phyloP scores from a whole-genome alignment of 1,140 invertebrate genomes.

The Potamilus streckersoni region DNA sequence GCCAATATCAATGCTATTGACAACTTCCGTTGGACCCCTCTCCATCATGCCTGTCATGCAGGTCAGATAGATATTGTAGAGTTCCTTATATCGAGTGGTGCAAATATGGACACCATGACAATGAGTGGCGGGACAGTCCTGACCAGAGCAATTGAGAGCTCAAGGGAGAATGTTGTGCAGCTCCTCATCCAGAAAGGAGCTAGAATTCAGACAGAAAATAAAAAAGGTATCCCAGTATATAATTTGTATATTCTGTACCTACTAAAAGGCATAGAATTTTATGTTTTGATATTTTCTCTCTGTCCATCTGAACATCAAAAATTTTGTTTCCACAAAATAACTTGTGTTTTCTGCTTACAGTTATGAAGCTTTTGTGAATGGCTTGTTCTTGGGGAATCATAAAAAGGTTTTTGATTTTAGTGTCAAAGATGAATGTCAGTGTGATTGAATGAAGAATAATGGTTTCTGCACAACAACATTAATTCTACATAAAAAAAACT shows the following conservation, averaged over 20 bases:
- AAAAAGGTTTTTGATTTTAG: no score
- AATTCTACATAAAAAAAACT: no score
- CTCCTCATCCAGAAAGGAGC: conserved; percentile 63
- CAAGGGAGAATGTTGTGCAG: conserved; percentile 61
- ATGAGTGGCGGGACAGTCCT: conserved; percentile 68
- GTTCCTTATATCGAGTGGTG: conserved; percentile 60
- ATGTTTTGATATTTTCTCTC: neutral
- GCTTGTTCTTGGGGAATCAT: no score
- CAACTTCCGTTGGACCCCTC: conserved; percentile 69
- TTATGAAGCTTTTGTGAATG: no score
- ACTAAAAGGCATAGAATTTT: neutral
- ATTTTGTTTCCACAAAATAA: no score
- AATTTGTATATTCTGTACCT: neutral
- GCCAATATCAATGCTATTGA: conserved; percentile 65
- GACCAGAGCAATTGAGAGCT: conserved; percentile 67
- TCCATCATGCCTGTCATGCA: conserved; percentile 68
- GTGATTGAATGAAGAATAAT: no score
- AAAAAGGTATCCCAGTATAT: conserved; percentile 54
- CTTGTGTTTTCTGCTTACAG: no score
- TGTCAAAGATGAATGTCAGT: no score
- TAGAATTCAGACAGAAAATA: conserved; percentile 66
- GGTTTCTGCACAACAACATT: no score
- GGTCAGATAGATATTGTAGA: conserved; percentile 65
- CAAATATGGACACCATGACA: conserved; percentile 63
- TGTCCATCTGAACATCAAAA: no score